Conservation (phyloP, 2,888 invertebrate genomes). For the Hemistola chrysoprasaria region DNA sequence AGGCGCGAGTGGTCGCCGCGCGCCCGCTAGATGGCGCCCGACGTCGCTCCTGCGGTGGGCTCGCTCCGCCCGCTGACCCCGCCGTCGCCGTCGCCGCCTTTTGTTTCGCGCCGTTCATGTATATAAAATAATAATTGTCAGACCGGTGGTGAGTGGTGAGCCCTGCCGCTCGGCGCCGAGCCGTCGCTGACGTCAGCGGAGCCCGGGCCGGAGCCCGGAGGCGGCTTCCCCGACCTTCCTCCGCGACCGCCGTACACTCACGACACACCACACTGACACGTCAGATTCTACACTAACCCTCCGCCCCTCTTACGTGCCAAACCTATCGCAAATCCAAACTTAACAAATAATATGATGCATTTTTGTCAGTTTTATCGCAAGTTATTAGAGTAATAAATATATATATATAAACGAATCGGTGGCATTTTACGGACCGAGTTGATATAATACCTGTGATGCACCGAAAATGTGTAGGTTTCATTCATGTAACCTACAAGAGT, state of each 20-base stretch:
- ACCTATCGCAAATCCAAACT: slow-evolving; percentile 49
- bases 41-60: slow-evolving; percentile 79
- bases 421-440: slow-evolving; percentile 30
- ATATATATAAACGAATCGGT: slow-evolving; percentile 21
- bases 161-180: slow-evolving; percentile 70
- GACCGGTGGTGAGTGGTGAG: slow-evolving; percentile 73
- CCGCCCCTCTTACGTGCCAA: slow-evolving; percentile 67
- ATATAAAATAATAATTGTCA: slow-evolving; percentile 78
- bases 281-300: slow-evolving; percentile 62
- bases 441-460: slow-evolving; percentile 51
- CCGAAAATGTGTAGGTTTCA: slow-evolving; percentile 68
- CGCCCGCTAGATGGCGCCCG: slow-evolving; percentile 78
- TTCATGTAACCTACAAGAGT: slow-evolving; percentile 71
- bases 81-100: slow-evolving; percentile 65
- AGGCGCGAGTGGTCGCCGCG: slow-evolving; percentile 74
- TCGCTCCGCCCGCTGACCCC: slow-evolving; percentile 75
- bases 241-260: slow-evolving; percentile 66
- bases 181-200: slow-evolving; percentile 79
- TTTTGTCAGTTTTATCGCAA: slow-evolving; percentile 8
- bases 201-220: slow-evolving; percentile 65
- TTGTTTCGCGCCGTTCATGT: slow-evolving; percentile 75
- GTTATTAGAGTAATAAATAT: slow-evolving; percentile 6
- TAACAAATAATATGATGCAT: slow-evolving; percentile 15
- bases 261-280: slow-evolving; percentile 65
- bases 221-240: slow-evolving; percentile 79